Base-by-base conservation (phyloP, 1,140 invertebrate genomes). In the Phortica variegata region DNA sequence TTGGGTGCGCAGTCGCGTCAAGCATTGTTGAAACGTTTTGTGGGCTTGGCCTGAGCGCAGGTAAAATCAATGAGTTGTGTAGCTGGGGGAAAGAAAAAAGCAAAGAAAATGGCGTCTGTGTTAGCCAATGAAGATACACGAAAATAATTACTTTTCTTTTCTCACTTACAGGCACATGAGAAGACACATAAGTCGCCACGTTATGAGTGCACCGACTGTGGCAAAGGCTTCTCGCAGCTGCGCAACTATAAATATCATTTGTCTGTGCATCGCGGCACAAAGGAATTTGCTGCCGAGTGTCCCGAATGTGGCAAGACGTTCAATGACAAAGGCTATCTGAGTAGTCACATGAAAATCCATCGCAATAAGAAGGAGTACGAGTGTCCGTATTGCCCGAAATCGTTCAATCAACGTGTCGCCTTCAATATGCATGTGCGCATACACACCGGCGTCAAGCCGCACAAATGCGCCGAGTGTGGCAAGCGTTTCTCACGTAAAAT, bases 401-500 rank as follows among this genome's bases (percentile, higher is more conserved):
- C 86, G 13, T 89, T 89, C 60, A 89, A 90, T 73, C 88, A 90
- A 66, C 80, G 88, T 16, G 88, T 90, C 12, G 87, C 87, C 5
- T 89, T 88, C 70, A 89, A 89, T 60, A 90, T 90, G 88, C 89
- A 91, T 69, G 81, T 88, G 0, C 76, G 87, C 29, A 89, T 89
- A 41, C 88, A 90, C 57, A 90, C 86, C 32, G 87, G 83, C 76
- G 84, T 91, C 9, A 90, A 91, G 60, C 92, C 92, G 0, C 92
- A 94, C 77, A 84, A 86, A 44, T 95, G 92, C 63, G 82, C 83
- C 2, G 82, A 89, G 15, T 95, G 93, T 62, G 86, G 87, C n/a
- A 89, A 93, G 58, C 81, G 87, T 3, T 95, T 95, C 66, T 88
- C 91, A 8, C 82, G 88, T 10, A 89, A 89, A 77, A 87, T 89